Percentiles rank a stretch among this genome's conserved stretches.
phyloP scores from a whole-genome alignment of 2,888 invertebrate genomes.

The Galerucella nymphaeae region DNA sequence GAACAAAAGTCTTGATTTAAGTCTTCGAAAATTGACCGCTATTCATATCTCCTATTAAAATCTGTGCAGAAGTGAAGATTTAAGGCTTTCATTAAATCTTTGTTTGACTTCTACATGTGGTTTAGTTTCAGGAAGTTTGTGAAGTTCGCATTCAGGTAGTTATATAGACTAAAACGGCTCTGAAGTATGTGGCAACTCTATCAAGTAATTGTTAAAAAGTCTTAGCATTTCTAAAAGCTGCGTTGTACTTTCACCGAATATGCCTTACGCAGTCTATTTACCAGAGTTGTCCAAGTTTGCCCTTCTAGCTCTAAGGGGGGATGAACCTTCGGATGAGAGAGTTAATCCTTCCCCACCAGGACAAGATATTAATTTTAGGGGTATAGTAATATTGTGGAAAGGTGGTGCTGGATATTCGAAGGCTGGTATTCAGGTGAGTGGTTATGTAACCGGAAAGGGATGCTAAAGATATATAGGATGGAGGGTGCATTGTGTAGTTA shows the following conservation, averaged over 20 bases:
- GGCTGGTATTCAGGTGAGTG: constrained; percentile 26
- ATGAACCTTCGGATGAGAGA: neutral
- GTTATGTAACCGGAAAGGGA: neutral
- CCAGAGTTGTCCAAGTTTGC: constrained; percentile 52
- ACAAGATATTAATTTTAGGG: constrained; percentile 39
- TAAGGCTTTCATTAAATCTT: constrained; percentile 4
- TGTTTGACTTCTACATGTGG: neutral
- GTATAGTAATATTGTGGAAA: constrained; percentile 37
- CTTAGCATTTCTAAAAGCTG: too few relatives aligned
- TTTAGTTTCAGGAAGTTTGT: neutral
- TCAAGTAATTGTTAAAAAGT: neutral
- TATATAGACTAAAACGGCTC: neutral
- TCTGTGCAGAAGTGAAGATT: constrained; percentile 5
- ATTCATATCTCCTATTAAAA: constrained; percentile 12
- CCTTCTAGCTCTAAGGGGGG: constrained; percentile 33
- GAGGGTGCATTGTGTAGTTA: too few relatives aligned
- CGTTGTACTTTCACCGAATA: constrained; percentile 22
- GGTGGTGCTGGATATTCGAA: constrained; percentile 9
- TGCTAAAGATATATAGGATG: too few relatives aligned
- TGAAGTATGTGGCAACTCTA: neutral
- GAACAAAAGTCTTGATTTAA: constrained; percentile 5
- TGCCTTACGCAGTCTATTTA: constrained; percentile 54
- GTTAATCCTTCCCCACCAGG: constrained; percentile 6
- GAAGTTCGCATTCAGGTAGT: neutral
- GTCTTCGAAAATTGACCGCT: constrained; percentile 7